Percentiles rank a stretch among this genome's conserved stretches.
Conservation (phyloP, 2,797 vertebrate genomes). For the Dromococcyx pavoninus region DNA sequence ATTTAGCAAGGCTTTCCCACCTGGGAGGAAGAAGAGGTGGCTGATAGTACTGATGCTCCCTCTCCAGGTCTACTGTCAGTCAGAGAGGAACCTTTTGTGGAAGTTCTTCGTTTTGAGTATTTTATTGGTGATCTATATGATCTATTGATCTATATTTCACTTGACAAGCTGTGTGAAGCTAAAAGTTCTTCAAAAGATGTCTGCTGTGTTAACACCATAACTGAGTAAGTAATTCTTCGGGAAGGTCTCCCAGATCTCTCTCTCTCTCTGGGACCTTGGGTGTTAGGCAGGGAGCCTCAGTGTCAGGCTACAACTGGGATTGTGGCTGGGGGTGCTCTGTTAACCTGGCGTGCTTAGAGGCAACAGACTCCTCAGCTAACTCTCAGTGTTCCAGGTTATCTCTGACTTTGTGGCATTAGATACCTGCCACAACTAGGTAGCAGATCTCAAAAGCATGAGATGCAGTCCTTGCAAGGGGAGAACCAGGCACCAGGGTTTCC, state of each 20-base stretch:
- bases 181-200: neutral
- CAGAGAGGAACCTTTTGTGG: neutral
- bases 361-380: neutral
- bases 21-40: neutral
- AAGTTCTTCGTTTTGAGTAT: neutral
- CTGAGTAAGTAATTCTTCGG: neutral
- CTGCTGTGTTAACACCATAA: neutral
- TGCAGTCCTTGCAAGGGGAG: neutral
- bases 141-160: neutral
- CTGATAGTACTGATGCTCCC: neutral
- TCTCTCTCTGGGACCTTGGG: neutral
- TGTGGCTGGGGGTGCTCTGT: rapidly evolving
- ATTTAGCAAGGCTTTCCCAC: neutral
- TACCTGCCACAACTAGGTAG: neutral
- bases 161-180: neutral
- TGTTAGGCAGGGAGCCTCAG: neutral
- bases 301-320: neutral
- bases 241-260: neutral
- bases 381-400: neutral
- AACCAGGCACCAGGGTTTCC: neutral
- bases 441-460: neutral
- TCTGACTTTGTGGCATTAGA: neutral
- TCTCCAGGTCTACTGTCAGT: neutral
- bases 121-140: neutral
- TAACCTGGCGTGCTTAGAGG: rapidly evolving